phyloP scores from a whole-genome alignment of 2,888 invertebrate genomes.

The Mycogona germanica region DNA sequence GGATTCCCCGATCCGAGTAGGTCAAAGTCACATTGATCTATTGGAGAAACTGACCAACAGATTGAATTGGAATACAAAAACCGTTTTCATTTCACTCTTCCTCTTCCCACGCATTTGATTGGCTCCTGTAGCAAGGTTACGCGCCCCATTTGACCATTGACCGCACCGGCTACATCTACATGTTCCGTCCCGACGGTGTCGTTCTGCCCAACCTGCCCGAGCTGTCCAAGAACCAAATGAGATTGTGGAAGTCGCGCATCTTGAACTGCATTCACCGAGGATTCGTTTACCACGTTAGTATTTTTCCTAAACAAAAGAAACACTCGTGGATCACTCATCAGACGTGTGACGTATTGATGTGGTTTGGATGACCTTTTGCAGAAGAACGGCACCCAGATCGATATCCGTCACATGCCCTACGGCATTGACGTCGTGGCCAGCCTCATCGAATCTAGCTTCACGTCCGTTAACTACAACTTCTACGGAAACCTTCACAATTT shows the following conservation, averaged over 20 bases:
- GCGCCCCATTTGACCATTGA: slow-evolving; percentile 7
- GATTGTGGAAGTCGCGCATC: slow-evolving; percentile 61
- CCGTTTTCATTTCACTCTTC: neutral
- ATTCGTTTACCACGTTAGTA: slow-evolving; percentile 44
- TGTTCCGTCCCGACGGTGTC: slow-evolving; percentile 1
- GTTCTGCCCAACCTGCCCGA: slow-evolving; percentile 1
- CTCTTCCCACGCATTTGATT: too few species aligned
- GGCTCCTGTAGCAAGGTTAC: slow-evolving; percentile 4
- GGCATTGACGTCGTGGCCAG: slow-evolving; percentile 64
- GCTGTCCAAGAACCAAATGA: slow-evolving; percentile 36
- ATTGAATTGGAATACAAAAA: too few species aligned
- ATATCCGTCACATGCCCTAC: slow-evolving; percentile 42
- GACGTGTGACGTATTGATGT: too few species aligned
- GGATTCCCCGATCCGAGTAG: slow-evolving; percentile 10
- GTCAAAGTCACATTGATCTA: neutral
- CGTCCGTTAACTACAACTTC: neutral
- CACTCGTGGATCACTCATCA: neutral
- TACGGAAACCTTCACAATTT: slow-evolving; percentile 10
- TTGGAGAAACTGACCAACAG: slow-evolving; percentile 1
- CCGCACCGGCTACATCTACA: neutral
- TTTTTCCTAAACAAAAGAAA: neutral
- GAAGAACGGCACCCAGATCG: slow-evolving; percentile 39
- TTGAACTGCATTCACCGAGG: slow-evolving; percentile 54
- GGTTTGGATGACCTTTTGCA: neutral
- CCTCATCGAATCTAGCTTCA: slow-evolving; percentile 56